Base-by-base conservation (phyloP, 2,888 invertebrate genomes). In the Limnephilus rhombicus region DNA sequence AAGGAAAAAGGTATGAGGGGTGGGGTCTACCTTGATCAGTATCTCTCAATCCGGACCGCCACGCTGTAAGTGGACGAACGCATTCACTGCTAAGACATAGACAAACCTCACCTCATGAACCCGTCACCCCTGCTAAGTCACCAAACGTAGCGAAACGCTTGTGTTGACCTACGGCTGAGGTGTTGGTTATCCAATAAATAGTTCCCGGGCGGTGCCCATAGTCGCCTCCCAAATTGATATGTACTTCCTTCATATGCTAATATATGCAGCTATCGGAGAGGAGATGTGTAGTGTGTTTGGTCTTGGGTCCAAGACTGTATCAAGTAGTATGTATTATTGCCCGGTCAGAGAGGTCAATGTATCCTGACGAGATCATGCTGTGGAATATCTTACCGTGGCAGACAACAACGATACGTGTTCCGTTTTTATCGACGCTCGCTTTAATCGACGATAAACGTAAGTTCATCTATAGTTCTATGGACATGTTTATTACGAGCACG, bases 331-430 rank as follows among this genome's bases (percentile, higher is more conserved):
- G 68, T 68, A 68, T 68, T n/a, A 45, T 49, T 86, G 45, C 31
- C 86, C 86, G 86, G 86, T 53, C 31, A 31, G 87, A 29, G 87
- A 34, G 87, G 87, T 87, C 87, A 53, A 87, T 87, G 87, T 87
- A 87, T 87, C 53, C 15, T 34, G 85, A 29, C 15, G 87, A 34
- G 87, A 31, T 68, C 87, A 68, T 87, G 87, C 87, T 7, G 29
- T 24, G 34, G 87, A 68, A 87, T 87, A 87, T 68, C 87, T 87
- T 87, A 53, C 31, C 53, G 53, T 87, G 87, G 34, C 68, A 87
- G 31, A 87, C 37, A 68, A 87, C 34, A 87, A 86, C 85, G 29
- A 49, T 87, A 68, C 31, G 31, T 87, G 31, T 68, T 86, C 41
- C 15, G 41, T 11, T 86, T 86, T 86, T 86, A 86, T 49, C 45